Base-by-base conservation (phyloP, 2,113 vertebrate genomes). In the Misgurnus anguillicaudatus region DNA sequence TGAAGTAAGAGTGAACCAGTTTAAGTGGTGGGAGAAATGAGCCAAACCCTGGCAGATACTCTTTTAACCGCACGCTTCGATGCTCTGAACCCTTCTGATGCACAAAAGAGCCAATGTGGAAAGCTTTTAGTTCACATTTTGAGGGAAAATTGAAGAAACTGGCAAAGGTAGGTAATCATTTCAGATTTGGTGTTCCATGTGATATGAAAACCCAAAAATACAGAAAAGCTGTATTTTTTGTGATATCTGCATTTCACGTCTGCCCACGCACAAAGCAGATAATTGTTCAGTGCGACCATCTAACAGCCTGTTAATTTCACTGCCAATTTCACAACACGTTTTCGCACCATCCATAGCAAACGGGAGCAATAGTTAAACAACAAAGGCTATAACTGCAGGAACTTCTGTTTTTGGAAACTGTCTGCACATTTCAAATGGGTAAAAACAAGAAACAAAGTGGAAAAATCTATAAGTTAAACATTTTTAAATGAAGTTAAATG, bases 361-460 rank as follows among this genome's bases (percentile, higher is more conserved):
- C 58, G 62, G 62, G 72, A 75, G 72, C 58, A 62, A 75, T 75
- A 75, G 62, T 75, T 62, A 75, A 75, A 61, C 72, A 75, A 48
- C 72, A 48, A 74, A 36, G 53, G 70, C 53, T 42, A 19, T 73
- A 60, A 58, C 42, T n/a, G 57, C 58, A 75, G 39, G 45, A 62
- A 74, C 13, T 62, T 17, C 16, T 61, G 55, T 38, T 60, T 19
- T 72, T 58, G 36, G 41, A 71, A 71, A 51, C n/a, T 21, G 31
- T 21, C 11, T 10, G 4, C 19, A 2, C 17, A 72, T 72, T 58
- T 55, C 39, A 72, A 57, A 5, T 9, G 2, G 10, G 7, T 45
- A 2, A 9, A 45, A 45, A 45, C 42, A 45, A 51, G 66, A 51
- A 69, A 47, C 48, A 53, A 14, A 36, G 14, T 51, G 51, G 17